Conservation (phyloP, 2,888 invertebrate genomes). For the Phyllotreta striolata region DNA sequence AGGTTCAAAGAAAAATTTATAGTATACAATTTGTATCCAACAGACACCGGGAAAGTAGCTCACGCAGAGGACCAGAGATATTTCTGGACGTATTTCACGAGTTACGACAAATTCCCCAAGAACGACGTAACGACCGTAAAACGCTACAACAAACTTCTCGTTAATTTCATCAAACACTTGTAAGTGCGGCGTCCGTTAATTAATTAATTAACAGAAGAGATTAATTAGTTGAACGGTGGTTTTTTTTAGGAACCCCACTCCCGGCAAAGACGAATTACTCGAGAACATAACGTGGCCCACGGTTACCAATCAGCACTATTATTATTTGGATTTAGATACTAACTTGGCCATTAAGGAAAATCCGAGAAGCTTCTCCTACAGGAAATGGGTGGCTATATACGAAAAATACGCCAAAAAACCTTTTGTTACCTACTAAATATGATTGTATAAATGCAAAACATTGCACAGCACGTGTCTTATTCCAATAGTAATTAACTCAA, state of each 20-base stretch:
- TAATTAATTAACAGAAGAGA: neutral
- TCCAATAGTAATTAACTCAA: neutral
- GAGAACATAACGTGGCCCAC: slow-evolving; percentile 30
- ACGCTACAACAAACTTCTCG: slow-evolving; percentile 30
- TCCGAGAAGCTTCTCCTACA: slow-evolving; percentile 30
- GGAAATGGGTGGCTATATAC: slow-evolving; percentile 34
- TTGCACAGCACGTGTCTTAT: neutral
- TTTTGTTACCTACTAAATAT: slow-evolving; percentile 25
- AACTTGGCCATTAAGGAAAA: slow-evolving; percentile 23
- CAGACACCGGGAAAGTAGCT: slow-evolving; percentile 35
- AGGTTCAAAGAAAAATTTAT: slow-evolving; percentile 2
- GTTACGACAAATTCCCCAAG: slow-evolving; percentile 19
- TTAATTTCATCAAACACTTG: slow-evolving; percentile 39
- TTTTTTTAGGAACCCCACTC: slow-evolving; percentile 37
- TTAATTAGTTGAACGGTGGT: neutral
- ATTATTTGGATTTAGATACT: slow-evolving; percentile 32
- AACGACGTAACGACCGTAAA: slow-evolving; percentile 30
- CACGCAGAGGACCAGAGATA: slow-evolving; percentile 38
- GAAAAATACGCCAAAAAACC: slow-evolving; percentile 32
- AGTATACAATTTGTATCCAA: neutral
- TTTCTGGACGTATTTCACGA: slow-evolving; percentile 32
- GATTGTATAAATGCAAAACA: slow-evolving; percentile 2
- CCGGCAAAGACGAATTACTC: slow-evolving; percentile 26
- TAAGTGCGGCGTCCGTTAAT: slow-evolving; percentile 25
- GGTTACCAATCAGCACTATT: slow-evolving; percentile 10